Conservation (phyloP, 2,113 vertebrate species). For the Myocastor coypus region DNA sequence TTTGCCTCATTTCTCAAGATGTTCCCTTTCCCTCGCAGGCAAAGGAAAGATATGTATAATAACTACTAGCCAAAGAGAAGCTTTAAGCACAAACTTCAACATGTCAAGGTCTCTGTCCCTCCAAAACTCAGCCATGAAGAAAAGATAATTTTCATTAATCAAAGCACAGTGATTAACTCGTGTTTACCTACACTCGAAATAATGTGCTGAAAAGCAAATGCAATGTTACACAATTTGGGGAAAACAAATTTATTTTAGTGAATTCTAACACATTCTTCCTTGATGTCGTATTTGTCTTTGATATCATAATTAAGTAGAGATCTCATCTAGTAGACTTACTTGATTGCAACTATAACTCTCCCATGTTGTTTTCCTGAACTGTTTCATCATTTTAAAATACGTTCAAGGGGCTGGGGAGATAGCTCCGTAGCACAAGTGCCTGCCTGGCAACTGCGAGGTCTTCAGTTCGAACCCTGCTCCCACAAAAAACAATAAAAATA, state of each 20-base stretch:
- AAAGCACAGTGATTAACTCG: neutral
- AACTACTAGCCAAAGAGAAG: slow-evolving; percentile 15
- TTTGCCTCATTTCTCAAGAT: slow-evolving; percentile 61
- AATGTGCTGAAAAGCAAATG: neutral
- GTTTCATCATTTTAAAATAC: slow-evolving; percentile 39
- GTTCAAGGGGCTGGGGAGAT: too few species aligned
- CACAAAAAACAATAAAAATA: too few species aligned
- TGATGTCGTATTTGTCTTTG: neutral
- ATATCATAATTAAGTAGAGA: neutral
- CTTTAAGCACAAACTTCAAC: slow-evolving; percentile 1
- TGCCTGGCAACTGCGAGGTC: too few species aligned
- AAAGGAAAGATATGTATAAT: neutral
- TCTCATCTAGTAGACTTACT: slow-evolving; percentile 40
- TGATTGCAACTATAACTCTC: neutral
- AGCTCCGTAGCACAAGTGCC: too few species aligned
- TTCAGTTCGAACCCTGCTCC: too few species aligned
- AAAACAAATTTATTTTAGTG: neutral
- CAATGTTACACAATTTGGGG: neutral
- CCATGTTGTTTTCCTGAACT: neutral
- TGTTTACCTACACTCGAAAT: slow-evolving; percentile 7
- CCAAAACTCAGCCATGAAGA: neutral
- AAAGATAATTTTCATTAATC: neutral
- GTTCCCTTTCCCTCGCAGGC: slow-evolving; percentile 28
- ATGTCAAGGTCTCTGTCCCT: neutral
- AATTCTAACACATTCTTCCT: slow-evolving; percentile 40